A percentile compares a stretch with the other conserved stretches of the same genome.
Evolutionary conservation across 2,113 vertebrate genomes (phyloP).

Genomic region (Cinclus cinclus): DNA sequence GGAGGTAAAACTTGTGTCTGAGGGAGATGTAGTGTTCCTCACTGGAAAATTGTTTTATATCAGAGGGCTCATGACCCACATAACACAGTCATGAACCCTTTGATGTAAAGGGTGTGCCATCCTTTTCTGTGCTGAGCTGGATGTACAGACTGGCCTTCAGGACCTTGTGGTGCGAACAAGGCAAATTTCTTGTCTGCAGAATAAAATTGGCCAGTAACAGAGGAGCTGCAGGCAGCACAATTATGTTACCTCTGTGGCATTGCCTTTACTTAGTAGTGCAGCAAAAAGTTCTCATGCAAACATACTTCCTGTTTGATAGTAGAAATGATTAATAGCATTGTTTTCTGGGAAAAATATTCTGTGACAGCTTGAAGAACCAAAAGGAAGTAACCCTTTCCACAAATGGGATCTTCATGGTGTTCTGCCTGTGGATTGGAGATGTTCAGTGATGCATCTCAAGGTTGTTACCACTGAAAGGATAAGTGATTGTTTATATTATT

Average conservation of each 20-base stretch:
- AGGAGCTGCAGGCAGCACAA: neutral
- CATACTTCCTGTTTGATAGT: neutral
- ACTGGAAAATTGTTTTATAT: neutral
- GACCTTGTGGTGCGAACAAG: neutral
- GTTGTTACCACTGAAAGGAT: neutral
- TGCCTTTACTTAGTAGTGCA: neutral
- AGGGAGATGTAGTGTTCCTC: neutral
- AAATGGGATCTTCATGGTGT: neutral
- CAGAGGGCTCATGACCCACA: neutral
- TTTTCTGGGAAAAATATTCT: neutral
- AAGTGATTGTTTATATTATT: neutral
- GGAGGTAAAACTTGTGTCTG: neutral
- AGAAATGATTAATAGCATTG: fast-evolving
- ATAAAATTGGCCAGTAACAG: neutral
- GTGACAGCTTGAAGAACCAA: neutral
- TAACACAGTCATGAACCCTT: too few species aligned
- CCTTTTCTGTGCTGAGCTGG: neutral
- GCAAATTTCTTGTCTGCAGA: neutral
- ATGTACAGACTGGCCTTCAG: neutral
- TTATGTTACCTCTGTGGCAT: neutral
- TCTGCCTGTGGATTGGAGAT: neutral
- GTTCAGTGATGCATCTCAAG: neutral
- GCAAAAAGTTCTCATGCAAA: neutral
- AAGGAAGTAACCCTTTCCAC: neutral
- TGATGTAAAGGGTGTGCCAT: neutral